Evolutionary conservation across 2,888 invertebrate genomes (phyloP).

Genomic region (Sisyra terminalis): DNA sequence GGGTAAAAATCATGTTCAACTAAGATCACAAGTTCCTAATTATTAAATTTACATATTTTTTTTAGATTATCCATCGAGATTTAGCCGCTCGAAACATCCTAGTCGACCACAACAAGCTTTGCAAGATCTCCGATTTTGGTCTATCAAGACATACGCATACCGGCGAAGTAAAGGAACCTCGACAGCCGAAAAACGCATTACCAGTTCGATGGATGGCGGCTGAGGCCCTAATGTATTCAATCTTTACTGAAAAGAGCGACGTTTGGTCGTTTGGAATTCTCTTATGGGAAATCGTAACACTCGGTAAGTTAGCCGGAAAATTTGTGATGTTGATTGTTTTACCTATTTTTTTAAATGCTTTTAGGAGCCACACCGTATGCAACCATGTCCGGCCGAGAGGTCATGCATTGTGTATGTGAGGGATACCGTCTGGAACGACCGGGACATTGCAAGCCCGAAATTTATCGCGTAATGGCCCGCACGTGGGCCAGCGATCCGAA

Average conservation of each 20-base stretch:
- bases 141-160: slow-evolving; percentile 46
- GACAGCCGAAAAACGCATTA: slow-evolving; percentile 35
- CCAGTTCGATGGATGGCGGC: slow-evolving; percentile 79
- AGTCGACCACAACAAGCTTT: slow-evolving; percentile 69
- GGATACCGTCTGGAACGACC: slow-evolving; percentile 66
- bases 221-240: slow-evolving; percentile 59
- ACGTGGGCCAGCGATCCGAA: slow-evolving; percentile 54
- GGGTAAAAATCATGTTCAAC: slow-evolving; percentile 42
- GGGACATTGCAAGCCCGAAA: slow-evolving; percentile 56
- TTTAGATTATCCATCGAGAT: slow-evolving; percentile 71
- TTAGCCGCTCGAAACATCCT: slow-evolving; percentile 69
- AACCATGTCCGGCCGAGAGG: slow-evolving; percentile 68
- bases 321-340: neutral
- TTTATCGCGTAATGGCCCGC: slow-evolving; percentile 43
- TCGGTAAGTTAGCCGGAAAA: slow-evolving; percentile 40
- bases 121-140: slow-evolving; percentile 80
- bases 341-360: slow-evolving; percentile 12
- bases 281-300: slow-evolving; percentile 74
- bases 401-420: slow-evolving; percentile 61
- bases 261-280: slow-evolving; percentile 80
- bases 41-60: no score
- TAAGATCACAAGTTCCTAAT: no score
- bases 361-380: slow-evolving; percentile 74
- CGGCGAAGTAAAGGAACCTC: slow-evolving; percentile 31
- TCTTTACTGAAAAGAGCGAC: slow-evolving; percentile 67